These are phyloP conservation scores for Xanthorhoe spadicearia DNA, from an alignment of 2,888 invertebrate genomes.

Conservation along the genomic window DNA sequence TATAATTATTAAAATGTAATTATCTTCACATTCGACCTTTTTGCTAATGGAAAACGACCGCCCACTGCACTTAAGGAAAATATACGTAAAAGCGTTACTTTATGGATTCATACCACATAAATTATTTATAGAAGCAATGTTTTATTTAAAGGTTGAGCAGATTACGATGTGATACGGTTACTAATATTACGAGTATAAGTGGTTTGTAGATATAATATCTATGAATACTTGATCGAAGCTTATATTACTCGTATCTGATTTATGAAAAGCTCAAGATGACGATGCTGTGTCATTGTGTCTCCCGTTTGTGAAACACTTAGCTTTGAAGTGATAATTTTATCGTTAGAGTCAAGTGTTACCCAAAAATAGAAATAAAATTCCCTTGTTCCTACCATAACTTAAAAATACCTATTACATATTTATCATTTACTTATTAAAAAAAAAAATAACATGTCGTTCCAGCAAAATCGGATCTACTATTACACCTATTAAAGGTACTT, in stretches of 20 bases:
- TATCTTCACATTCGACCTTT: slow-evolving; percentile 6
- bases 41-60: slow-evolving; percentile 20
- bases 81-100: slow-evolving; percentile 8
- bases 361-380: too few relatives aligned
- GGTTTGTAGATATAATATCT: background rate
- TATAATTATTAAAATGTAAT: background rate
- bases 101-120: slow-evolving; percentile 18
- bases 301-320: too few relatives aligned
- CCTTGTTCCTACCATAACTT: too few relatives aligned
- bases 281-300: too few relatives aligned
- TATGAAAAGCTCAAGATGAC: too few relatives aligned
- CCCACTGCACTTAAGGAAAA: slow-evolving; percentile 1
- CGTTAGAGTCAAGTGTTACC: too few relatives aligned
- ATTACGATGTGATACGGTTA: slow-evolving; percentile 1
- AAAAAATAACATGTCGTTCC: too few relatives aligned
- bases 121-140: slow-evolving; percentile 22
- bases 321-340: too few relatives aligned
- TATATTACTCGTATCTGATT: background rate
- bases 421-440: too few relatives aligned
- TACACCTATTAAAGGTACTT: too few relatives aligned
- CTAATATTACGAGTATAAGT: slow-evolving; percentile 1
- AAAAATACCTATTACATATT: too few relatives aligned
- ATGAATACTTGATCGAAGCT: background rate
- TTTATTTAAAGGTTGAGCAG: slow-evolving; percentile 8
- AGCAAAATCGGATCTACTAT: too few relatives aligned